Percentiles rank a stretch among this genome's conserved stretches.
These are phyloP conservation scores for Sardinella longiceps DNA, from an alignment of 2,797 vertebrate genomes.

Conservation along the genomic window DNA sequence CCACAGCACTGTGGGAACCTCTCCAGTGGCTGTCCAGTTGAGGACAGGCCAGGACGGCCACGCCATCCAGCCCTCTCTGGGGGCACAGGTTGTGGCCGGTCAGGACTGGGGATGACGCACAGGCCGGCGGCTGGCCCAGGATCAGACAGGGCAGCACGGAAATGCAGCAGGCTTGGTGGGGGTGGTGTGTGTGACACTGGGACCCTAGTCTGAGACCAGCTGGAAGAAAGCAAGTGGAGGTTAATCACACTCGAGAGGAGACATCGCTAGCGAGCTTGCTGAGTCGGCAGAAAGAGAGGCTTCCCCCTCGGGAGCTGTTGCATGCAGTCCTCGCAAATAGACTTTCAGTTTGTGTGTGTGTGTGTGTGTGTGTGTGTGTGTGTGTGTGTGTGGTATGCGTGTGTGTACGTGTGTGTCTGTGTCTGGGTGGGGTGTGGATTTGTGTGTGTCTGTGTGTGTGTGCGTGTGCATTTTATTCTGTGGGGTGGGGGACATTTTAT, in stretches of 20 bases:
- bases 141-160: not conserved
- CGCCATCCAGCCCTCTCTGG: not conserved
- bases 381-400: not conserved
- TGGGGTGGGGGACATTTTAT: not conserved
- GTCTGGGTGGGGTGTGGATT: not conserved
- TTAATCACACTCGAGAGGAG: not conserved
- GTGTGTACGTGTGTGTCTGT: not conserved
- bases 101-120: constrained; percentile 4
- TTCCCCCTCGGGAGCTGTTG: not conserved
- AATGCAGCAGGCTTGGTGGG: not conserved
- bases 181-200: not conserved
- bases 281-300: constrained; percentile 1
- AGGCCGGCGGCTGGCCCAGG: not conserved
- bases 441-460: not conserved
- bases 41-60: not conserved
- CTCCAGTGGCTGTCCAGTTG: not conserved
- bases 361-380: not conserved
- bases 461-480: not conserved
- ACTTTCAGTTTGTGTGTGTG: too few relatives aligned
- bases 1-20: not conserved
- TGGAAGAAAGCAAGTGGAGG: not conserved
- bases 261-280: not conserved
- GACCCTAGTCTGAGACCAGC: not conserved
- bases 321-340: not conserved
- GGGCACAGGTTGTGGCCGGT: not conserved